phyloP scores from a whole-genome alignment of 2,113 vertebrate genomes.

The Hippocampus mohnikei region DNA sequence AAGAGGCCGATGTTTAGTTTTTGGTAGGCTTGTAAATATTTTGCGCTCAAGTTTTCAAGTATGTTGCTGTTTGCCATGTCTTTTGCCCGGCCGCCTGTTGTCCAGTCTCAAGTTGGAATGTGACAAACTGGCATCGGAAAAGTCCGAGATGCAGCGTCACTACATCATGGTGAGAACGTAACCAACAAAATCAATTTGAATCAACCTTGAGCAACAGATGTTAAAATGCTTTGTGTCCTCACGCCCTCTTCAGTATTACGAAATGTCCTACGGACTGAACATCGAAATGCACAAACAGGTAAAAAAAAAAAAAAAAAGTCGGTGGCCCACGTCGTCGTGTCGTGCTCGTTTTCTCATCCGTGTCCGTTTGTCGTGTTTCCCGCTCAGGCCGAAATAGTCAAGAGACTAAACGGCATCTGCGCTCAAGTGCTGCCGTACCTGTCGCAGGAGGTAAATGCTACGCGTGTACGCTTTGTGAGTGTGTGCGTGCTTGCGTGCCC shows the following conservation, averaged over 20 bases:
- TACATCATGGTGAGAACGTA: conserved; percentile 87
- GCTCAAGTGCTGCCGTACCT: conserved; percentile 96
- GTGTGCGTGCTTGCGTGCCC: not conserved
- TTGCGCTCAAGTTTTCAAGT: too few relatives aligned
- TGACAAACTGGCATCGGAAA: conserved; percentile 96
- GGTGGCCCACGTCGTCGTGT: too few relatives aligned
- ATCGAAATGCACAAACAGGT: conserved; percentile 99
- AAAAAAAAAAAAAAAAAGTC: conserved; percentile 1
- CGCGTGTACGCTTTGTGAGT: not conserved
- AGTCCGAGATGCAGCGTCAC: conserved; percentile 98
- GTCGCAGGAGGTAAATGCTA: conserved; percentile 86
- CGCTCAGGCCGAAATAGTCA: conserved; percentile 91
- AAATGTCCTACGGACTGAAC: conserved; percentile 97
- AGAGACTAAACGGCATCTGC: conserved; percentile 95
- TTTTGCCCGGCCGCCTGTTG: not conserved
- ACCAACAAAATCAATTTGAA: not conserved
- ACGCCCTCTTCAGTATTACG: conserved; percentile 80
- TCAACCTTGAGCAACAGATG: not conserved
- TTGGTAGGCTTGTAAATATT: too few relatives aligned
- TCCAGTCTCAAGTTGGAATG: conserved; percentile 94
- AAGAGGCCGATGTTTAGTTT: too few relatives aligned
- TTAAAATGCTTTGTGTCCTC: not conserved
- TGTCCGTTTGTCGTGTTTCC: not conserved
- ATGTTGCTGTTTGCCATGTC: not conserved
- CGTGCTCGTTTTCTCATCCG: not conserved